Conservation (phyloP, 2,888 invertebrate species). For the Patella caerulea region DNA sequence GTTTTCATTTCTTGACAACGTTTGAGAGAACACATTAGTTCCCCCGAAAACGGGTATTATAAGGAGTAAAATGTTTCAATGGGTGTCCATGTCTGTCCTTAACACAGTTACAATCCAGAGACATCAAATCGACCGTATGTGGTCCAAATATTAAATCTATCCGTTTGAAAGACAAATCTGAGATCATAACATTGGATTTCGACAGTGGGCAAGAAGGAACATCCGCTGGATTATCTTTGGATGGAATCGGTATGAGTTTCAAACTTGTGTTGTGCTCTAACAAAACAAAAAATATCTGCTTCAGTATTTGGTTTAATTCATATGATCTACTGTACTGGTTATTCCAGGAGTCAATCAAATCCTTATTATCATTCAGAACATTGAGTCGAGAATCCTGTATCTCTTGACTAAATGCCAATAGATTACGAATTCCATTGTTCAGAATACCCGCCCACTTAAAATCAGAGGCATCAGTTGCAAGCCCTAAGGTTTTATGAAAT, state of each 20-base stretch:
- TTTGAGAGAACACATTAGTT: not conserved
- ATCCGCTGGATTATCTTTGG: not conserved
- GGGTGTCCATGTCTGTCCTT: not conserved
- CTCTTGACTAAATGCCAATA: not conserved
- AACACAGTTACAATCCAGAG: not conserved
- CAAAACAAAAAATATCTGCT: not conserved
- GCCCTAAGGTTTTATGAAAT: not conserved
- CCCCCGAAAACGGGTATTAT: not conserved
- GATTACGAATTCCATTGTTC: not conserved
- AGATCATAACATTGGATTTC: not conserved
- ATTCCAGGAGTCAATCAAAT: not conserved
- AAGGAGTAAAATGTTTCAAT: not conserved
- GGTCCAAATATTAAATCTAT: not conserved
- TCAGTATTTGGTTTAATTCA: not conserved
- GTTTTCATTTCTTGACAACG: not conserved
- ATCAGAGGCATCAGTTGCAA: not conserved
- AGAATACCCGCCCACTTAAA: not conserved
- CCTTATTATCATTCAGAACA: not conserved
- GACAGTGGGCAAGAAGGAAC: not conserved
- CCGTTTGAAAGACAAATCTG: not conserved
- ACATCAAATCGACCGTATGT: not conserved
- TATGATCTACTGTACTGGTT: not conserved
- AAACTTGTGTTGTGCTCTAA: not conserved
- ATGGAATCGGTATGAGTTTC: not conserved
- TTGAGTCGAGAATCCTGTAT: not conserved